Base-by-base conservation (phyloP, 2,113 vertebrate genomes). In the Clarias macrocephalus region DNA sequence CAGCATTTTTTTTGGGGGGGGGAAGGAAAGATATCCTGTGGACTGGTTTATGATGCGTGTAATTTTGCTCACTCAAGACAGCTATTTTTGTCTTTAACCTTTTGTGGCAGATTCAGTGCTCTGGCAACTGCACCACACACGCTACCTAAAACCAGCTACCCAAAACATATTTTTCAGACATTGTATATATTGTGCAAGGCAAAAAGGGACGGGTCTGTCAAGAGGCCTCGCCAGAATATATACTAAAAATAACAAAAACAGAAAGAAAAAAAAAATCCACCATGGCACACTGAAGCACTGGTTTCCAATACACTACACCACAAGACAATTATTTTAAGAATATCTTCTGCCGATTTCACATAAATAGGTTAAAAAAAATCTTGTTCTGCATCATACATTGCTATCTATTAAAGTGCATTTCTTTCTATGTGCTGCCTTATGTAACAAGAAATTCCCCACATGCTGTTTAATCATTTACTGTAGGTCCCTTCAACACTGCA, bases 401-500 rank as follows among this genome's bases (percentile, higher is more conserved):
- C 13, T n/a, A n/a, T n/a, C 23, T 25, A 15, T 54, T 57, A 57
- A 79, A 79, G 76, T 79, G n/a, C 77, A 80, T 80, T 59, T 59
- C 16, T 59, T 80, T 59, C 28, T 80, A 33, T 19, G 30, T 59
- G 54, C 54, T 59, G 16, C 28, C 77, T 10, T 28, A 11, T 18
- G 16, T 21, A 30, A 28, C 16, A 57, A 59, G 10, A 18, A 79
- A 57, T 80, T 3, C 10, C 21, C 10, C 48, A 10, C n/a, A 80
- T 30, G 37, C 23, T 75, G 7, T 42, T 25, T 75, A 48, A 3
- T 13, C 21, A 73, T 42, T 72, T 72, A 48, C 48, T 48, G 48
- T 48, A 37, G 18, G 18, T 37, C 68, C 68, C 28, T 70, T 3
- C 11, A 5, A 48, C 70, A 12, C 19, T 1, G 11, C n/a, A 77